Conservation (phyloP, 2,888 invertebrate genomes). For the Byasa hedistus region DNA sequence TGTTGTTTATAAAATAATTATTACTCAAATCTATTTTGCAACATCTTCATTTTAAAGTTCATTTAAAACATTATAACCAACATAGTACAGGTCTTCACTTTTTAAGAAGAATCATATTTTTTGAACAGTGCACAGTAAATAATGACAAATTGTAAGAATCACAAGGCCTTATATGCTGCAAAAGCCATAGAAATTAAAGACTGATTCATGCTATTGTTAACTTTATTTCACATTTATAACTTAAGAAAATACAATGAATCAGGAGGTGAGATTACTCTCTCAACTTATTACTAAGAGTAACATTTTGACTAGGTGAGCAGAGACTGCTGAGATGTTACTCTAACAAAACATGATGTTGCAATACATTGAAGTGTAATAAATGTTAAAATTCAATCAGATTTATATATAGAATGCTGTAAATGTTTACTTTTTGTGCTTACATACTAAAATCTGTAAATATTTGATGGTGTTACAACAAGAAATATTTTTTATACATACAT, state of each 20-base stretch:
- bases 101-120: too few relatives aligned
- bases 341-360: constrained; percentile 36
- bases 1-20: not conserved
- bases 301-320: constrained; percentile 29
- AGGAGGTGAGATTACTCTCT: constrained; percentile 51
- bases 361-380: constrained; percentile 49
- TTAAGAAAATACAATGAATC: constrained; percentile 58
- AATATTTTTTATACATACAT: constrained; percentile 34
- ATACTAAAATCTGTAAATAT: constrained; percentile 57
- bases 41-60: not conserved
- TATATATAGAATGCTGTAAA: constrained; percentile 52
- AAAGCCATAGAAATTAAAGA: constrained; percentile 59
- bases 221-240: constrained; percentile 62
- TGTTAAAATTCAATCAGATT: constrained; percentile 38
- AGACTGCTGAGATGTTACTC: constrained; percentile 26
- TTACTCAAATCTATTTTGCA: not conserved
- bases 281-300: constrained; percentile 40
- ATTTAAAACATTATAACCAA: not conserved
- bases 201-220: constrained; percentile 71
- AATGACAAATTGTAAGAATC: not conserved
- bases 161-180: constrained; percentile 12
- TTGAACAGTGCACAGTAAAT: not conserved
- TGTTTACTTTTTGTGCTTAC: constrained; percentile 47
- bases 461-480: constrained; percentile 37
- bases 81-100: too few relatives aligned